These are phyloP conservation scores for Larimichthys crocea DNA, from an alignment of 2,113 vertebrate species.

Conservation along the genomic window DNA sequence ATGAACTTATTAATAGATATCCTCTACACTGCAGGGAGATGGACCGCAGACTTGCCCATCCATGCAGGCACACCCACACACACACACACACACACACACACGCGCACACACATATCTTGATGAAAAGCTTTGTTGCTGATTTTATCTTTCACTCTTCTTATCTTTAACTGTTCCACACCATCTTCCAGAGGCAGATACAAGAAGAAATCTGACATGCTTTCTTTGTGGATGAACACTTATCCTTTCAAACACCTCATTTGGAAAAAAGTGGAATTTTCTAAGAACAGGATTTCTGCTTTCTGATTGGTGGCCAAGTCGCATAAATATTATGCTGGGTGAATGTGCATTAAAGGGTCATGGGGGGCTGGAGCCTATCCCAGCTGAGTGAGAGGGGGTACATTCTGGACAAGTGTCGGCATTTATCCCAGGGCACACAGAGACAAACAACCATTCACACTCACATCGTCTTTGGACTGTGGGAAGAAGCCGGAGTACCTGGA, in stretches of 20 bases:
- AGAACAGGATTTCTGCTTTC: slow-evolving; percentile 6
- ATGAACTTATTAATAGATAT: slow-evolving; percentile 78
- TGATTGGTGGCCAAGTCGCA: background rate
- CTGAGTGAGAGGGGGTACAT: too few species aligned
- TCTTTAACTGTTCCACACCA: slow-evolving; percentile 45
- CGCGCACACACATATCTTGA: slow-evolving; percentile 33
- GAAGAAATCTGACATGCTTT: slow-evolving; percentile 11
- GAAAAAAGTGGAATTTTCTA: background rate
- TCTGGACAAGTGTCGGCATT: too few species aligned
- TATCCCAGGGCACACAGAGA: too few species aligned
- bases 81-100: slow-evolving; percentile 5
- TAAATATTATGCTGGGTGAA: background rate
- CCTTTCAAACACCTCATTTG: background rate
- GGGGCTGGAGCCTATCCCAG: too few species aligned
- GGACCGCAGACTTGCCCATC: slow-evolving; percentile 48
- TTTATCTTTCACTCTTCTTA: slow-evolving; percentile 59
- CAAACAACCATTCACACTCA: too few species aligned
- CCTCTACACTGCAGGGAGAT: slow-evolving; percentile 64
- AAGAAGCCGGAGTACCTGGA: too few species aligned
- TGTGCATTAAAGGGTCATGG: background rate
- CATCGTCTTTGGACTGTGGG: too few species aligned
- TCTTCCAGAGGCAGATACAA: slow-evolving; percentile 41
- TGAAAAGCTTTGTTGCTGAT: slow-evolving; percentile 66
- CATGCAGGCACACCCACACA: background rate
- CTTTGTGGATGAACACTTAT: slow-evolving; percentile 25